Percentiles rank a stretch among this genome's conserved stretches.
Evolutionary conservation across 2,113 vertebrate species (phyloP).

Genomic region (Notothenia coriiceps): DNA sequence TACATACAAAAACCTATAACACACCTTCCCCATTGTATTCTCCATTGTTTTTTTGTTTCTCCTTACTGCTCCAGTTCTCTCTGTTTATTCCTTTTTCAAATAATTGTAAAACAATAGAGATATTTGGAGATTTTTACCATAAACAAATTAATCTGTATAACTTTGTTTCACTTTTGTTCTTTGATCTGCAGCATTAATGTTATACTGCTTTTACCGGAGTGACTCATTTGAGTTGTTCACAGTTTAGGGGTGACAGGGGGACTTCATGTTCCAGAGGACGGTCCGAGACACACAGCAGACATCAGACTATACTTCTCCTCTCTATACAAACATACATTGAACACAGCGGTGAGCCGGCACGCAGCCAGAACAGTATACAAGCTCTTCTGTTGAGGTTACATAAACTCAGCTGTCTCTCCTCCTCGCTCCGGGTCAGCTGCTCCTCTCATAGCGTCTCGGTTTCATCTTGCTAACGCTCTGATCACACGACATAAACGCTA

Average conservation of each 20-base stretch:
- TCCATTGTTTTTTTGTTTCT: not conserved
- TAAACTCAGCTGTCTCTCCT: slow-evolving; percentile 36
- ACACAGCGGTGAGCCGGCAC: slow-evolving; percentile 15
- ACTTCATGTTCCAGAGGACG: not conserved
- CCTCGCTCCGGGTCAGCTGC: slow-evolving; percentile 10
- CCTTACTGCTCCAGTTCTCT: not conserved
- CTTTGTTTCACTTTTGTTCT: not conserved
- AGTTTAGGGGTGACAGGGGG: not conserved
- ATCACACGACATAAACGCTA: slow-evolving; percentile 1
- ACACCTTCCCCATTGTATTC: not conserved
- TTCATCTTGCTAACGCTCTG: slow-evolving; percentile 26
- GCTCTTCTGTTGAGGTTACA: slow-evolving; percentile 28
- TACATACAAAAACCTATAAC: too few species aligned
- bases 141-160: not conserved
- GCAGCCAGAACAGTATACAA: slow-evolving; percentile 29
- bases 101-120: not conserved
- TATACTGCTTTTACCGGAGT: not conserved
- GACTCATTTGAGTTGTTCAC: not conserved
- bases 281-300: slow-evolving; percentile 29
- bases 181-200: not conserved
- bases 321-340: slow-evolving; percentile 42
- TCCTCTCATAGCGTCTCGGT: slow-evolving; percentile 1
- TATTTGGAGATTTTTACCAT: not conserved
- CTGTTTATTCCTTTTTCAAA: not conserved
- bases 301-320: slow-evolving; percentile 62